Evolutionary conservation across 2,797 vertebrate species (phyloP), one percentile per base, ranked within the genome.

Genomic region (Megaceryle alcyon): DNA sequence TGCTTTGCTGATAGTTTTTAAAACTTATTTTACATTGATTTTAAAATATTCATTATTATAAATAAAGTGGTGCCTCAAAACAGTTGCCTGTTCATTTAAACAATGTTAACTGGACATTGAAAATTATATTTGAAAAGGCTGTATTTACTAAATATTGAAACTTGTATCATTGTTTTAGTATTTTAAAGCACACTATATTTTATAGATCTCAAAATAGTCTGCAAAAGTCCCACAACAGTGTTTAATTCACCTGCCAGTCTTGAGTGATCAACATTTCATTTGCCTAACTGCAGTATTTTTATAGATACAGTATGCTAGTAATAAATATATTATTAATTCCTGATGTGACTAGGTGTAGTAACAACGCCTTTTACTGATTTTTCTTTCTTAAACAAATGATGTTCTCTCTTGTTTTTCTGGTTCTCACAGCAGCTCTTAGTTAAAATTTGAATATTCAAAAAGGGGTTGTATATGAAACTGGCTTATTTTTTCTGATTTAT

Each of bases 11-110:
- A 53, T 60, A 29, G 26, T 43, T 51, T 60, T 69, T 17, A 3
- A 81, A 88, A 88, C 78, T 71, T 66, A 79, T 83, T 94, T 72
- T 76, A 82, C 21, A 86, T 53, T 41, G 60, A 72, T 79, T 78
- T 88, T 93, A 19, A 70, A 95, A 76, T 60, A 68, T 63, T 65
- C 39, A 21, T 44, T 71, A 51, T 28, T 39, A 33, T 66, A 88
- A 88, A 21, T 35, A 63, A 88, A 78, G 53, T 0, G 1, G 10
- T 41, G 9, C 14, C 31, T 82, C 33, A 64, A 59, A 89, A 84
- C 12, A 75, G 17, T 65, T 66, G 53, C 63, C 28, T 82, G 28
- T 35, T 86, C 17, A 31, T 84, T 87, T 66, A 54, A 78, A 57
- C 46, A 73, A 14, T 28, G 28, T 66, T 84, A 73, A 53, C 8